Evolutionary conservation across 2,113 vertebrate species (phyloP), one percentile per base, ranked within the genome.

Genomic region (Hippoglossus stenolepis): DNA sequence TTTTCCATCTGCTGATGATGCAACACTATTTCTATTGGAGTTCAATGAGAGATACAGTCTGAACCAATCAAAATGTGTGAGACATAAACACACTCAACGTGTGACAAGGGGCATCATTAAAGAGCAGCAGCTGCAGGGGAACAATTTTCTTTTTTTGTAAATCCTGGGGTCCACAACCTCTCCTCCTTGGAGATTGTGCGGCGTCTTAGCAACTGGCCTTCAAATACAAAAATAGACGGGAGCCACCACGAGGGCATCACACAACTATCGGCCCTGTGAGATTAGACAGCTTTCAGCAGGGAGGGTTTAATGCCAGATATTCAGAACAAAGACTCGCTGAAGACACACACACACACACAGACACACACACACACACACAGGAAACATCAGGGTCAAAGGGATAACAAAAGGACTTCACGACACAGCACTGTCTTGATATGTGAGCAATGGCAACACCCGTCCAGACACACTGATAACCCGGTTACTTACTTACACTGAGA

Each of bases 141-240:
- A 38, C 59, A 21, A 0, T 1, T 24, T 35, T 53, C 45, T 56
- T 61, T 43, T 31, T 43, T 3, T 13, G 40, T 3, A 43, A 43
- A 43, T n/a, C 51, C 51, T 0, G 45, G 45, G 67, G 65, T 31
- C 75, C 45, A 14, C 66, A 72, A 73, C 28, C 31, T 72, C 70
- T 56, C 31, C 65, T 65, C 59, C 12, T 17, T 24, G 49, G 70
- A 83, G 75, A 77, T 57, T 2, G 8, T n/a, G 2, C 15, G 0
- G 0, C 11, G n/a, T 71, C 80, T 68, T 65, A 76, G 75, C 69
- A 83, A 38, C 78, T 78, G 80, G 77, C 75, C 87, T 87, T 76
- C 61, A 74, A 4, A 68, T 74, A 3, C 74, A 91, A 62, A 89
- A 87, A 90, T 85, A 90, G 75, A 87, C 31, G 17, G 62, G 20